Conservation (phyloP, 2,113 vertebrate species). For the Craseonycteris thonglongyai region DNA sequence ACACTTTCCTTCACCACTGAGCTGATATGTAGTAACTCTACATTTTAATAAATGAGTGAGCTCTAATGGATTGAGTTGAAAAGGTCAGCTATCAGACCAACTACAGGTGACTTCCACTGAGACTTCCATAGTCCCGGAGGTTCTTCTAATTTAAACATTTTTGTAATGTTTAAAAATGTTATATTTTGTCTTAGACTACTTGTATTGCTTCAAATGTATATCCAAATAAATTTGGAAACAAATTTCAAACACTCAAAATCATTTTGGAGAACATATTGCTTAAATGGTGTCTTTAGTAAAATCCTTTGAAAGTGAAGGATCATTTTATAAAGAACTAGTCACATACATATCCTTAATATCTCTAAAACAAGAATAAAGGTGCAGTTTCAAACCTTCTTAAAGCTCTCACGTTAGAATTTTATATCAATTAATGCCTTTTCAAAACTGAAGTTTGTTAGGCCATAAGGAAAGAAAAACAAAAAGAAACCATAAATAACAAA, state of each 20-base stretch:
- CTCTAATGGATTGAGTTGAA: constrained; percentile 20
- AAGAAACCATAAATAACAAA: too few species aligned
- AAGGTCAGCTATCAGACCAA: background rate
- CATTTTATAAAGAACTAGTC: constrained; percentile 28
- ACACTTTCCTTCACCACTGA: background rate
- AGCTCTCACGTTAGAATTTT: background rate
- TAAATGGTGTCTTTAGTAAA: constrained; percentile 18
- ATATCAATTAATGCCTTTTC: background rate
- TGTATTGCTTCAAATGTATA: constrained; percentile 7
- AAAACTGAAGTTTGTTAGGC: constrained; percentile 9
- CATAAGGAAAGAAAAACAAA: too few species aligned
- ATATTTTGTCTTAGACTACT: background rate
- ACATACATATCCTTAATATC: background rate
- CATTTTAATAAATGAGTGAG: constrained; percentile 21
- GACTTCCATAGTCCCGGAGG: background rate
- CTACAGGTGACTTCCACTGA: background rate
- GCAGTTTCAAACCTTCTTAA: background rate
- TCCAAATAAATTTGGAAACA: constrained; percentile 10
- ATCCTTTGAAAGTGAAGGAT: background rate
- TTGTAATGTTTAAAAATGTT: background rate
- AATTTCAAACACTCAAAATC: constrained; percentile 32
- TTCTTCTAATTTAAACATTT: background rate
- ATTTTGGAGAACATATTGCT: background rate
- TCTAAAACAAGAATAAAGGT: background rate
- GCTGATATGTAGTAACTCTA: background rate